phyloP scores from a whole-genome alignment of 2,888 invertebrate species.

The Watsonalla binaria region DNA sequence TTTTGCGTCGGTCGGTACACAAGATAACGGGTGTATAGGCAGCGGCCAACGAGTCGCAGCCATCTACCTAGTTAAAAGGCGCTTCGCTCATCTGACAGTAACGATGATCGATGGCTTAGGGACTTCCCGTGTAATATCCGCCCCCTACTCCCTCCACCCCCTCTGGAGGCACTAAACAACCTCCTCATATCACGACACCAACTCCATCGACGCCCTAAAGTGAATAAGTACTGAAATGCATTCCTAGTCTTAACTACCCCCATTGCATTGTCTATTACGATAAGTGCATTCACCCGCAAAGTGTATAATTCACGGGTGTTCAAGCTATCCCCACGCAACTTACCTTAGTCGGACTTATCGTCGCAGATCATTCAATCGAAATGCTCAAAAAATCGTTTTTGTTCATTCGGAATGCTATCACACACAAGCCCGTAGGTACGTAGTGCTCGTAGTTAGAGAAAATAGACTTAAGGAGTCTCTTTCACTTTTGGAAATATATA shows the following conservation, averaged over 20 bases:
- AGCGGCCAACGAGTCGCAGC: constrained; percentile 30
- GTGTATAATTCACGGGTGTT: neutral
- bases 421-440: no score
- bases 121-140: constrained; percentile 68
- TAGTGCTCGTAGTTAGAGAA: no score
- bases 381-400: no score
- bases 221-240: constrained; percentile 1
- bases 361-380: no score
- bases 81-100: constrained; percentile 59
- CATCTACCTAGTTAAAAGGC: constrained; percentile 58
- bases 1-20: neutral
- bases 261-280: no score
- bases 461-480: no score
- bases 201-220: constrained; percentile 13
- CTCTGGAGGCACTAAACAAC: constrained; percentile 24
- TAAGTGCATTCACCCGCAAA: neutral
- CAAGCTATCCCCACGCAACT: neutral
- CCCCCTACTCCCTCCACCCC: constrained; percentile 28
- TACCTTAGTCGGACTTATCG: no score
- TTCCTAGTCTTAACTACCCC: no score
- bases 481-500: no score
- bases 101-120: constrained; percentile 64
- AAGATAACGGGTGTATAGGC: constrained; percentile 1
- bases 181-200: constrained; percentile 16
- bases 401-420: no score